Conservation (phyloP, 2,888 invertebrate genomes). For the Folsomia candida region DNA sequence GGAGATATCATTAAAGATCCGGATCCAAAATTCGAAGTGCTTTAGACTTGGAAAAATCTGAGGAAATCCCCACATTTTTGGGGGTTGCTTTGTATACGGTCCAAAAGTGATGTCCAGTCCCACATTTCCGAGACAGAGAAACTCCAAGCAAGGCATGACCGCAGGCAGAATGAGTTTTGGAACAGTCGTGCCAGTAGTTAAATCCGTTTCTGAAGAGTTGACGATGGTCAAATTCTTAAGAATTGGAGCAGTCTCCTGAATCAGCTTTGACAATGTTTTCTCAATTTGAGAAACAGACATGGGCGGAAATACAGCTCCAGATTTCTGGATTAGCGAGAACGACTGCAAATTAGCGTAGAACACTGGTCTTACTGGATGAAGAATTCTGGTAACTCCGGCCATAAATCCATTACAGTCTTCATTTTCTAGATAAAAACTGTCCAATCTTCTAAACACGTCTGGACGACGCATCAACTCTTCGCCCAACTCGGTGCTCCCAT, state of each 20-base stretch:
- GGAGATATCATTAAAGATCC: background rate
- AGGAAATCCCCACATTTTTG: background rate
- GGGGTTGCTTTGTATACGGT: background rate
- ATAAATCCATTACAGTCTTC: background rate
- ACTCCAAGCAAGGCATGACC: background rate
- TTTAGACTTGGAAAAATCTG: background rate
- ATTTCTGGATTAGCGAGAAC: background rate
- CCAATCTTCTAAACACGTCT: background rate
- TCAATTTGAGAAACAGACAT: background rate
- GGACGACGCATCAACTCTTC: background rate
- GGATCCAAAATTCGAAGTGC: background rate
- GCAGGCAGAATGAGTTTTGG: background rate
- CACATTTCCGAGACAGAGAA: background rate
- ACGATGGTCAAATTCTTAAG: background rate
- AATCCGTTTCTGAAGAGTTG: background rate
- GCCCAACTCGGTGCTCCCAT: background rate
- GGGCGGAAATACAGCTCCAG: background rate
- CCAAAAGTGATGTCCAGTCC: background rate
- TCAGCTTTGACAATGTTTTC: background rate
- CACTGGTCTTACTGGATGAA: background rate
- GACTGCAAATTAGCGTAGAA: background rate
- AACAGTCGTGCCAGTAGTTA: background rate
- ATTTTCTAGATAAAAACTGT: background rate
- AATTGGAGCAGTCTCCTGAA: background rate
- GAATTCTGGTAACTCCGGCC: background rate